Conservation (phyloP, 2,888 invertebrate genomes). For the Agonopterix arenella region DNA sequence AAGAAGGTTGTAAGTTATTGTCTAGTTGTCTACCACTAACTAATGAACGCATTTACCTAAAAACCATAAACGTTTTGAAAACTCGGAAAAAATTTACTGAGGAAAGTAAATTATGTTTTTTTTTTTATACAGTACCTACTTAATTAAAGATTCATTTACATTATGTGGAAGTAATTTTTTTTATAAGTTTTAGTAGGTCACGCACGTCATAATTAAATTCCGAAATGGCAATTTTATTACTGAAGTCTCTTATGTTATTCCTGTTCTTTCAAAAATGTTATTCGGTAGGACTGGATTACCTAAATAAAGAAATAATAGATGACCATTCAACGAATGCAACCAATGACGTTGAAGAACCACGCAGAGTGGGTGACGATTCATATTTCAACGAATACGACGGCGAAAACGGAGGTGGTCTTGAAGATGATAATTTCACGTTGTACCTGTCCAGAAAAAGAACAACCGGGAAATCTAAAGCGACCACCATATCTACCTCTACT, state of each 20-base stretch:
- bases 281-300: constrained; percentile 33
- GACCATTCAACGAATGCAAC: background rate
- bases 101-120: too few relatives aligned
- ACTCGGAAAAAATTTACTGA: too few relatives aligned
- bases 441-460: constrained; percentile 4
- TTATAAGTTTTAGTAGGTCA: background rate
- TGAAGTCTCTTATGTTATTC: constrained; percentile 9
- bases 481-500: too few relatives aligned
- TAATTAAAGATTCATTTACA: too few relatives aligned
- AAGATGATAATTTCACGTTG: constrained; percentile 15
- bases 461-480: constrained; percentile 4
- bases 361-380: constrained; percentile 7
- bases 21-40: too few relatives aligned
- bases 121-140: too few relatives aligned
- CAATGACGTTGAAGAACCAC: constrained; percentile 3
- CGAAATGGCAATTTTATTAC: background rate
- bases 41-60: too few relatives aligned
- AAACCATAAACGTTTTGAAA: too few relatives aligned
- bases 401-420: constrained; percentile 6
- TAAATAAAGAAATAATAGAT: constrained; percentile 9
- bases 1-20: too few relatives aligned
- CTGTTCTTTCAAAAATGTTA: constrained; percentile 15
- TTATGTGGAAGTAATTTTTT: too few relatives aligned
- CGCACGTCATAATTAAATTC: background rate
- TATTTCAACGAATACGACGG: constrained; percentile 7